phyloP scores from a whole-genome alignment of 1,140 invertebrate species.

The Drosophila pseudoananassae region DNA sequence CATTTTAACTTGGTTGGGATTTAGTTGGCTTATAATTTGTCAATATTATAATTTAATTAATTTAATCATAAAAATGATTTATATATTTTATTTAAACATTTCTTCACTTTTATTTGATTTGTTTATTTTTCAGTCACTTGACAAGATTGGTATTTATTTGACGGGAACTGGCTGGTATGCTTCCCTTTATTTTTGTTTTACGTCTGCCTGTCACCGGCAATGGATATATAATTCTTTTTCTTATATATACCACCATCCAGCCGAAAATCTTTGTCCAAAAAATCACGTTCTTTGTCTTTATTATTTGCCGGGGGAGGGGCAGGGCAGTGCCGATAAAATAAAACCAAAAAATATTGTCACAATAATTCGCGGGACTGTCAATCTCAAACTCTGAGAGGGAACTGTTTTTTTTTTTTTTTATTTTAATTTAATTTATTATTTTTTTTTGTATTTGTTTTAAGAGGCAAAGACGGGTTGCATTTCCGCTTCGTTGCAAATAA shows the following conservation, averaged over 20 bases:
- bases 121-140: slow-evolving; percentile 52
- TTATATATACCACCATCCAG: slow-evolving; percentile 14
- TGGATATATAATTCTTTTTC: slow-evolving; percentile 57
- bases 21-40: slow-evolving; percentile 8
- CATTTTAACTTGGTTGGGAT: slow-evolving; percentile 29
- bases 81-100: slow-evolving; percentile 14
- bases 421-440: not conserved
- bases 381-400: not conserved
- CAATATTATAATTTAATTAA: not conserved
- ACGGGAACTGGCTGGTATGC: slow-evolving; percentile 26
- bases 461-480: slow-evolving; percentile 48
- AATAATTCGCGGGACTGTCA: slow-evolving; percentile 31
- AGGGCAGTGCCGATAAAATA: slow-evolving; percentile 10
- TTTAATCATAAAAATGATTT: not conserved
- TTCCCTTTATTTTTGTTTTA: slow-evolving; percentile 31
- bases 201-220: slow-evolving; percentile 49
- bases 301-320: slow-evolving; percentile 19
- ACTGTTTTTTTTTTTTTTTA: slow-evolving; percentile 12
- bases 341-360: slow-evolving; percentile 29
- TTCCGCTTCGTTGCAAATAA: slow-evolving; percentile 73
- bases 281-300: slow-evolving; percentile 75
- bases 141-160: slow-evolving; percentile 56
- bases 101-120: not conserved
- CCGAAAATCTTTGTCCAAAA: slow-evolving; percentile 51
- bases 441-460: too few relatives aligned